Evolutionary conservation across 1,140 invertebrate species (phyloP).

Genomic region (Sarcophaga peregrina): DNA sequence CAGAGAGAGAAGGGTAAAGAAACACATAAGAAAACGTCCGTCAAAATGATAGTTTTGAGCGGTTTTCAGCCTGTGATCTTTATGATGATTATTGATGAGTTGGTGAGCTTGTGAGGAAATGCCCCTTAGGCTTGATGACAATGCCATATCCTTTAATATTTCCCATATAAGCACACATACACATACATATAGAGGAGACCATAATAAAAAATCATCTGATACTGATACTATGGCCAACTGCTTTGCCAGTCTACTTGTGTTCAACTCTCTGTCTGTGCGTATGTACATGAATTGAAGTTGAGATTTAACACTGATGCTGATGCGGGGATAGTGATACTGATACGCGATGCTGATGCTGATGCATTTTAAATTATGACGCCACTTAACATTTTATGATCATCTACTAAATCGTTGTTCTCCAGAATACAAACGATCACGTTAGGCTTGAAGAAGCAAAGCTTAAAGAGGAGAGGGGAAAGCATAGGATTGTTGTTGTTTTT

Average conservation of each 20-base stretch:
- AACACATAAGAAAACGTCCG: background rate
- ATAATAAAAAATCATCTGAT: too few species aligned
- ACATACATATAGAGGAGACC: too few species aligned
- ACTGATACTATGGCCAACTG: too few species aligned
- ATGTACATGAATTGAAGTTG: background rate
- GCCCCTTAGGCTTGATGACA: conserved; percentile 55
- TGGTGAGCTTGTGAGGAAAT: conserved; percentile 35
- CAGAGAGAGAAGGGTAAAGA: too few species aligned
- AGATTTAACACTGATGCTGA: conserved; percentile 43
- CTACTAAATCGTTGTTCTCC: background rate
- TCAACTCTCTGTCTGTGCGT: background rate
- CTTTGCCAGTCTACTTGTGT: too few species aligned
- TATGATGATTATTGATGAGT: conserved; percentile 61
- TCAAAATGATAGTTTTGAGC: background rate
- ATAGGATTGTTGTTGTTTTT: background rate
- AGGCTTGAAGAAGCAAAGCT: too few species aligned
- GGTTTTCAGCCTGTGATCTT: conserved; percentile 49
- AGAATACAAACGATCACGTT: background rate
- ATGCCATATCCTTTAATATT: conserved; percentile 48
- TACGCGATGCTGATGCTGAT: conserved; percentile 48
- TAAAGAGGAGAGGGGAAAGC: background rate
- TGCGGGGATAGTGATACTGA: too few species aligned
- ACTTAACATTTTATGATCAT: conserved; percentile 59
- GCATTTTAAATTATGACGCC: conserved; percentile 66
- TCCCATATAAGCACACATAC: background rate